Conservation (phyloP, 2,797 vertebrate species). For the Sebastes dallii region DNA sequence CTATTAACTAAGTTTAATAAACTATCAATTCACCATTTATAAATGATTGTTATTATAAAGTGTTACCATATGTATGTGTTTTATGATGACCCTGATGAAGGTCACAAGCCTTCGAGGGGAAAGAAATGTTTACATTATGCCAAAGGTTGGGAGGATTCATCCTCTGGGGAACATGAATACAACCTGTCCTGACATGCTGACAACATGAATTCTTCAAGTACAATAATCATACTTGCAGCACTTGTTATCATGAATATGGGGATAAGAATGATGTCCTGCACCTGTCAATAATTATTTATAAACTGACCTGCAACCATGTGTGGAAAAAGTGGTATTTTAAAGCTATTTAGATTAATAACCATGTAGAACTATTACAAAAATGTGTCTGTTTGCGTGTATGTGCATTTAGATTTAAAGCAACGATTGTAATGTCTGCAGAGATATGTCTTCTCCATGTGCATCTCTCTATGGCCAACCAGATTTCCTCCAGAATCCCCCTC, state of each 20-base stretch:
- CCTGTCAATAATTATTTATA: no score
- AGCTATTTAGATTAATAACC: not conserved
- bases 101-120: no score
- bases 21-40: no score
- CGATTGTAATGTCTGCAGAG: not conserved
- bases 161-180: not conserved
- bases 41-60: no score
- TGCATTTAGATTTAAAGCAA: not conserved
- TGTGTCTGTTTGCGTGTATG: no score
- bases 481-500: not conserved
- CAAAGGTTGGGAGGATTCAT: not conserved
- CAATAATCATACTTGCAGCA: no score
- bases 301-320: not conserved
- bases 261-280: not conserved
- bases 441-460: not conserved
- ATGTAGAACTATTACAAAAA: not conserved
- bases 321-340: not conserved
- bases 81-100: no score
- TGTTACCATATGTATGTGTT: no score
- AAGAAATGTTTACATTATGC: no score
- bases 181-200: no score
- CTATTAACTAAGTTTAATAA: no score
- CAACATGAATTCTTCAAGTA: no score
- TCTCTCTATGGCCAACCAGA: not conserved
- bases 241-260: not conserved